Evolutionary conservation across 1,140 invertebrate genomes (phyloP).

Genomic region (Gonioctena quinquepunctata): DNA sequence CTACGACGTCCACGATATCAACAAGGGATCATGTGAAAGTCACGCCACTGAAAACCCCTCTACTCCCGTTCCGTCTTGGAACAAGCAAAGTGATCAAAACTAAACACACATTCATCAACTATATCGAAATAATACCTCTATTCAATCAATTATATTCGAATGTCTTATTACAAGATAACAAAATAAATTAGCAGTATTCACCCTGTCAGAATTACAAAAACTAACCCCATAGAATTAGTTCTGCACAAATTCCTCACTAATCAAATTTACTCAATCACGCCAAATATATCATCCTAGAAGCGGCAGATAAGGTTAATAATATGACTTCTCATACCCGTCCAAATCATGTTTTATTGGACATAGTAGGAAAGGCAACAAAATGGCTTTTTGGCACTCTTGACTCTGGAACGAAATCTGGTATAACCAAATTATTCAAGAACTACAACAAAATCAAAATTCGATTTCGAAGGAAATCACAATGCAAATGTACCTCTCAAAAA

Average conservation of each 20-base stretch:
- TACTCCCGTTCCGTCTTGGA: not conserved
- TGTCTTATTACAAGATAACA: not conserved
- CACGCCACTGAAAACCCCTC: not conserved
- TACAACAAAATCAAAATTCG: not conserved
- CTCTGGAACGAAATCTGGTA: conserved; percentile 8
- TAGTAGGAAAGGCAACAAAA: not conserved
- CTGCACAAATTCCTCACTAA: not conserved
- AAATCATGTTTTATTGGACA: conserved; percentile 7
- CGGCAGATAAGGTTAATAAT: not conserved
- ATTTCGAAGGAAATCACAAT: not conserved
- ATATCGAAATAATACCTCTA: not conserved
- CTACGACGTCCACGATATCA: not conserved
- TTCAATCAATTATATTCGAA: conserved; percentile 3
- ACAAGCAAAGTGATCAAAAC: conserved; percentile 3
- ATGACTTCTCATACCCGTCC: not conserved
- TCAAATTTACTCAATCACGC: not conserved
- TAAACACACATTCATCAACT: conserved; percentile 19
- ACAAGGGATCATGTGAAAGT: conserved; percentile 4
- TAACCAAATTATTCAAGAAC: too few species aligned
- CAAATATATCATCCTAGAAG: not conserved
- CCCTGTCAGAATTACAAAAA: not conserved
- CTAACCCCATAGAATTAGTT: not conserved
- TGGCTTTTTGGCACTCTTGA: conserved; percentile 20
- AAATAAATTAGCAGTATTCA: not conserved
- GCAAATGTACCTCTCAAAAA: conserved; percentile 12